Conservation (phyloP, 2,113 vertebrate genomes). For the Aldabrachelys gigantea region DNA sequence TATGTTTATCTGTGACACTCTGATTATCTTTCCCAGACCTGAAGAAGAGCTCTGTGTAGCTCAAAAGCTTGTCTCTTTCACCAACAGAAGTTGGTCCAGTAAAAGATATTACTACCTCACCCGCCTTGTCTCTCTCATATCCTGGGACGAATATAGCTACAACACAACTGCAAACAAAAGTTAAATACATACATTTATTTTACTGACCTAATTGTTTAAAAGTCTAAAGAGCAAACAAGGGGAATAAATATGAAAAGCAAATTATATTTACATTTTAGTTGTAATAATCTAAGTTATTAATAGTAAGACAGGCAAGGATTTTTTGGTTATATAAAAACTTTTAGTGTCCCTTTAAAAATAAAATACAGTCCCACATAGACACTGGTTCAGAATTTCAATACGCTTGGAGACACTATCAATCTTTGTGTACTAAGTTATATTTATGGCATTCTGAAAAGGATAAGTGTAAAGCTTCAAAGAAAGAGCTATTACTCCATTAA, state of each 20-base stretch:
- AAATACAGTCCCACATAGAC: background rate
- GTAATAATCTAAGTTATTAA: background rate
- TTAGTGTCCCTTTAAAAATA: background rate
- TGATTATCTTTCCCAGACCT: background rate
- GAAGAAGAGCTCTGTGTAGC: background rate
- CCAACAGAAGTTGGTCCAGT: too few species aligned
- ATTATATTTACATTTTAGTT: background rate
- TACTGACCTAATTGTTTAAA: background rate
- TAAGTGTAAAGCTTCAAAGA: background rate
- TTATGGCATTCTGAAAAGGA: background rate
- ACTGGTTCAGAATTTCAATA: conserved; percentile 2
- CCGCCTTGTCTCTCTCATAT: background rate
- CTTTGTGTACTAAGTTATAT: background rate
- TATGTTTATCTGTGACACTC: background rate
- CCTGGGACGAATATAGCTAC: background rate
- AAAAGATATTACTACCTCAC: background rate
- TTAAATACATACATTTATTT: background rate
- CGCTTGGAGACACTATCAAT: background rate
- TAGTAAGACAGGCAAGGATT: background rate
- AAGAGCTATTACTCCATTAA: background rate
- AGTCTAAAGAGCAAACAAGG: background rate
- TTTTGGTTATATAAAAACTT: background rate
- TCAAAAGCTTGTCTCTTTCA: too few species aligned
- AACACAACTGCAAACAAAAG: background rate
- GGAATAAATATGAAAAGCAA: background rate